Evolutionary conservation across 64 coral and sea anemone species (phyloP).

Genomic region (Stichodactyla helianthus): DNA sequence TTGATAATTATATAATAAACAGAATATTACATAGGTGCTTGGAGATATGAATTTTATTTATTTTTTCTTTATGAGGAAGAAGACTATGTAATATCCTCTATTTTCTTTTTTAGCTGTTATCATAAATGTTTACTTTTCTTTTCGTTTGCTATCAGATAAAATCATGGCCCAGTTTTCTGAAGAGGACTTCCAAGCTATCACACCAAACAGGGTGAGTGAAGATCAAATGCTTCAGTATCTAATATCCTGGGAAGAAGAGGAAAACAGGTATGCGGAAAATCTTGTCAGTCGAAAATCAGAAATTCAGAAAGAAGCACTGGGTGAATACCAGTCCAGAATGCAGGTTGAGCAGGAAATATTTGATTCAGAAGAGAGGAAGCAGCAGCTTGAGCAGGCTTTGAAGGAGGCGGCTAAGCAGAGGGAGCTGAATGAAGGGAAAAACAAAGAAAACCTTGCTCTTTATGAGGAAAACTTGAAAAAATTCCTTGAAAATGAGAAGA

Average conservation of each 20-base stretch:
- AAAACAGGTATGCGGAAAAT: background rate
- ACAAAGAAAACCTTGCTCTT: background rate
- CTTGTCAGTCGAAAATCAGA: background rate
- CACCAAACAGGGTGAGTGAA: background rate
- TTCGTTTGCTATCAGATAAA: background rate
- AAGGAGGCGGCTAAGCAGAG: background rate
- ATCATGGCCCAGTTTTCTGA: background rate
- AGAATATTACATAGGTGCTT: too few relatives aligned
- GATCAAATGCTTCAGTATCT: slow-evolving; percentile 8
- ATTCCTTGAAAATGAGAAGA: slow-evolving; percentile 3
- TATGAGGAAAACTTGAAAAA: slow-evolving; percentile 7
- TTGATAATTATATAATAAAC: too few relatives aligned
- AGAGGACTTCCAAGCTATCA: background rate
- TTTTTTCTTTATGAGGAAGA: too few relatives aligned
- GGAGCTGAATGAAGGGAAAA: background rate
- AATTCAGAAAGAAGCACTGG: background rate
- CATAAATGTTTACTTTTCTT: background rate
- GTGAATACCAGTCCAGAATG: background rate
- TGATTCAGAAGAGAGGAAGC: slow-evolving; percentile 9
- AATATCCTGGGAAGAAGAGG: slow-evolving; percentile 13
- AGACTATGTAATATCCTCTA: too few relatives aligned
- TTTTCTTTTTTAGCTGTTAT: background rate
- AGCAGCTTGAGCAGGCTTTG: background rate
- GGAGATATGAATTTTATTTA: too few relatives aligned
- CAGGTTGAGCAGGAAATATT: slow-evolving; percentile 6